Evolutionary conservation across 1,140 invertebrate species (phyloP), one percentile per base, ranked within the genome.

Genomic region (Spodoptera litura): DNA sequence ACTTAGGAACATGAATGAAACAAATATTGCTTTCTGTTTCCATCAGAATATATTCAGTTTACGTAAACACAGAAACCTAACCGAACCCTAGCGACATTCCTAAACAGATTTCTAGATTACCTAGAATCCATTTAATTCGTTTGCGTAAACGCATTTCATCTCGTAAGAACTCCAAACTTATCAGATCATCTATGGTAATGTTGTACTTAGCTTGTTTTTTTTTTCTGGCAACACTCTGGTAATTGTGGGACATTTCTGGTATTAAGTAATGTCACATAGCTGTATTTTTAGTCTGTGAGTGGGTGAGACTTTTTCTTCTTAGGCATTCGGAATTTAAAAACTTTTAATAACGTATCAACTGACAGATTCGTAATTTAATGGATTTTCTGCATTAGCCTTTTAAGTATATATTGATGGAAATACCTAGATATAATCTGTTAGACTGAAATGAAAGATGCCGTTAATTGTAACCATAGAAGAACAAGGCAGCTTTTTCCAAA

Each of bases 81-180:
- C 64, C 49, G 31, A 11, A 52, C 20, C 44, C 44, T 35, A 56
- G 56, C 70, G 6, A 72, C 70, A 72, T 72, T 72, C 70, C 53
- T 72, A 38, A 27, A 53, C 15, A 71, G 70, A 72, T 72, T 72
- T 56, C 52, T 38, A 72, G 70, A 55, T 72, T 58, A 56, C 53
- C 53, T 56, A 72, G 66, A 52, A 55, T 70, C n/a, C 15, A 44
- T 55, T 55, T 58, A 44, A 20, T 72, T 72, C 31, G 53, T 13
- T 72, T 72, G 53, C 70, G 70, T 31, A 72, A 72, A 15, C 51
- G 13, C 49, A 70, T 72, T 72, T 31, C 66, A 53, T 51, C 44
- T 70, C n/a, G n/a, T 35, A 56, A 56, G 53, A 61, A 61, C 58
- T 11, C 20, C 62, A 11, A 25, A 20, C 35, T 56, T 72, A 58